phyloP scores from a whole-genome alignment of 2,113 vertebrate species.

The Eidolon helvum region DNA sequence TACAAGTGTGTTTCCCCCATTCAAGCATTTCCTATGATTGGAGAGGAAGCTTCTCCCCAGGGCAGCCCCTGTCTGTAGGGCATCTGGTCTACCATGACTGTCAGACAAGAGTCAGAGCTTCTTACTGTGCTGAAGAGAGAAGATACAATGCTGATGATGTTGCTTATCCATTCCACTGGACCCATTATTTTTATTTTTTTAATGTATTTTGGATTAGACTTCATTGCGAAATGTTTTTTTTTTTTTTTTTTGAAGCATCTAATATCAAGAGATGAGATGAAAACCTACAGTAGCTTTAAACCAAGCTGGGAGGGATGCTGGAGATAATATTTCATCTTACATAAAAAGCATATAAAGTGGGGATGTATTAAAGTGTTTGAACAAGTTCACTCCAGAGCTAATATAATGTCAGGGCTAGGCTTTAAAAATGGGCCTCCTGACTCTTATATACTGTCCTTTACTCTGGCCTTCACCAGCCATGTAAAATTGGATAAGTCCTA shows the following conservation, averaged over 20 bases:
- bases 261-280: background rate
- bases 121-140: background rate
- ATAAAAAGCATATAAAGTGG: background rate
- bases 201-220: background rate
- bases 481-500: background rate
- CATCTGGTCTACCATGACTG: background rate
- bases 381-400: background rate
- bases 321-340: background rate
- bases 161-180: background rate
- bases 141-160: accelerated
- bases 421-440: background rate
- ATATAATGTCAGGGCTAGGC: background rate
- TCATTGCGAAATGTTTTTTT: background rate
- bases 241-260: background rate
- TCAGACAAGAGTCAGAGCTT: background rate
- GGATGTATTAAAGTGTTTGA: background rate
- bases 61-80: background rate
- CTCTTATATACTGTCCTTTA: too few species aligned
- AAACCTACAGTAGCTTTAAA: background rate
- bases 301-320: background rate
- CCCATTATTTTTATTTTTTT: background rate
- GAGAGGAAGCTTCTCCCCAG: background rate
- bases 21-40: background rate
- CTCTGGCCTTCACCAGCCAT: background rate
- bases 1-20: background rate